Conservation (phyloP, 2,888 invertebrate species). For the Taphrorychus bicolor region DNA sequence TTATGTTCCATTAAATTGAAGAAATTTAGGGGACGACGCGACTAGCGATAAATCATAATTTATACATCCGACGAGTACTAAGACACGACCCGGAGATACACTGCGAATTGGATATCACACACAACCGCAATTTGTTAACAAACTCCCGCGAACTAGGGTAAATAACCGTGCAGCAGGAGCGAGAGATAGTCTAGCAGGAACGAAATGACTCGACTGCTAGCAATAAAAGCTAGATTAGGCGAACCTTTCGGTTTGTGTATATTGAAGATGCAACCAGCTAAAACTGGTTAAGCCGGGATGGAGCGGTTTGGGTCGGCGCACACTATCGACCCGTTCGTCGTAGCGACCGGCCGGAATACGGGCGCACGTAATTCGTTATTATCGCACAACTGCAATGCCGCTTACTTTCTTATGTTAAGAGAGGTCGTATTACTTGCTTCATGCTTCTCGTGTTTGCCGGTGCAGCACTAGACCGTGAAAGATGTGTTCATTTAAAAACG, state of each 20-base stretch:
- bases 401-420: not conserved
- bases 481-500: too few species aligned
- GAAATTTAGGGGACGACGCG: not conserved
- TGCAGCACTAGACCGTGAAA: too few species aligned
- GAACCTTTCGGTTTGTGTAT: constrained; percentile 21
- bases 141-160: not conserved
- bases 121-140: not conserved
- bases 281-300: constrained; percentile 58
- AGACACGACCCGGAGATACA: too few species aligned
- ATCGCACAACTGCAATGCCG: not conserved
- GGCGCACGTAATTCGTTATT: not conserved
- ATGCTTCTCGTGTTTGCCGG: too few species aligned
- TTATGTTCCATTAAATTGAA: too few species aligned
- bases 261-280: constrained; percentile 53
- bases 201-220: constrained; percentile 48
- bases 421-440: too few species aligned
- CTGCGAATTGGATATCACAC: not conserved
- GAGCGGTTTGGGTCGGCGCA: constrained; percentile 58
- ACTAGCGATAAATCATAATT: constrained; percentile 3
- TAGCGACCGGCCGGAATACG: constrained; percentile 22
- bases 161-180: constrained; percentile 37
- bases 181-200: too few species aligned
- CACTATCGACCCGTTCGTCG: constrained; percentile 22
- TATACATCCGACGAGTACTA: not conserved
- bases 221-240: constrained; percentile 9